Conservation (phyloP, 2,797 vertebrate genomes). For the Syndactyla subalaris region DNA sequence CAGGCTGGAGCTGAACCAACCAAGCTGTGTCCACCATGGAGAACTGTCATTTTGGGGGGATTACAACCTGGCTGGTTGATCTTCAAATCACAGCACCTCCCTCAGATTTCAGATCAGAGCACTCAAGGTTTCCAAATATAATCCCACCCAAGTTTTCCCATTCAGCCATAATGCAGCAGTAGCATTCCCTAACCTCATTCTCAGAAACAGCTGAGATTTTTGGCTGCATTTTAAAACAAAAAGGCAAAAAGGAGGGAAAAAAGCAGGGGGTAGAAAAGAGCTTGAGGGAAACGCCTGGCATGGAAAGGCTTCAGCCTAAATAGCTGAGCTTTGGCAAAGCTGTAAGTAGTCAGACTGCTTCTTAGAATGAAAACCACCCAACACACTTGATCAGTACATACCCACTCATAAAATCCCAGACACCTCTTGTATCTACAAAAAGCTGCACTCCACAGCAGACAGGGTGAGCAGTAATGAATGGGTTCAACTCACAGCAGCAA, state of each 20-base stretch:
- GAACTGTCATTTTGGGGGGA: not conserved
- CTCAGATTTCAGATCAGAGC: not conserved
- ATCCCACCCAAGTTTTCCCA: not conserved
- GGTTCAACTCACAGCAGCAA: not conserved
- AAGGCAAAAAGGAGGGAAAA: not conserved
- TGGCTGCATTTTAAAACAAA: slow-evolving; percentile 60
- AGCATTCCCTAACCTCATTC: not conserved
- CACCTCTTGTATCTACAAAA: not conserved
- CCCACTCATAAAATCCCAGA: slow-evolving; percentile 2
- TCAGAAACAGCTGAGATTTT: slow-evolving; percentile 64
- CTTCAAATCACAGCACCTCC: not conserved
- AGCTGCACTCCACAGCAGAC: not conserved
- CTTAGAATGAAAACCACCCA: slow-evolving; percentile 27
- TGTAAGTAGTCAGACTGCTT: slow-evolving; percentile 53
- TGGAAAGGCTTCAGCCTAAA: slow-evolving; percentile 50
- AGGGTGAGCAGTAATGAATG: slow-evolving; percentile 27
- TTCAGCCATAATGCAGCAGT: not conserved
- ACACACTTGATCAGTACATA: not conserved
- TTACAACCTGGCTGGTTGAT: not conserved
- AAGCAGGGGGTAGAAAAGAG: slow-evolving; percentile 47
- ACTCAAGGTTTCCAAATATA: not conserved
- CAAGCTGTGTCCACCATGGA: accelerated
- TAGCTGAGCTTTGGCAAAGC: slow-evolving; percentile 50
- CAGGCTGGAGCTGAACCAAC: not conserved
- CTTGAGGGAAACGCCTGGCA: slow-evolving; percentile 45